phyloP scores from a whole-genome alignment of 2,888 invertebrate species.

The Branchipolynoe longqiensis region DNA sequence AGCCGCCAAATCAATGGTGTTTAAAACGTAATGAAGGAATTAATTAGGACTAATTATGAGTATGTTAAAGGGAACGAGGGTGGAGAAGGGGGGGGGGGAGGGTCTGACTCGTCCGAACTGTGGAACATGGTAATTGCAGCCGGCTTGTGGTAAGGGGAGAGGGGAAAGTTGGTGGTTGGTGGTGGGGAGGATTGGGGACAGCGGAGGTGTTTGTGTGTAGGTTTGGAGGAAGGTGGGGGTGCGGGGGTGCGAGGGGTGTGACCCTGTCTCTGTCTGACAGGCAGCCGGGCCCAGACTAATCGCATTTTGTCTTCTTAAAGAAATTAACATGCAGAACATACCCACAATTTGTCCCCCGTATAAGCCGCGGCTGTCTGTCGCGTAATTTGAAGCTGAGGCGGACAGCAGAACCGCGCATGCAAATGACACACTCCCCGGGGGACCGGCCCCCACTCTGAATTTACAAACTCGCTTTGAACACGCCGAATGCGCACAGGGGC shows the following conservation, averaged over 20 bases:
- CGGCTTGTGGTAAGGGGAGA: no score
- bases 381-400: constrained; percentile 41
- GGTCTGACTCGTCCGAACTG: constrained; percentile 51
- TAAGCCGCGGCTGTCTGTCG: constrained; percentile 2
- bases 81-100: no score
- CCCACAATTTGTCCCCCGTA: constrained; percentile 36
- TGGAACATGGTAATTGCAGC: constrained; percentile 44
- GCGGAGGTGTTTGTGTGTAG: no score
- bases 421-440: constrained; percentile 28
- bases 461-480: constrained; percentile 17
- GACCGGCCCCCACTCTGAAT: background rate
- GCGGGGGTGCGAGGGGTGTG: background rate
- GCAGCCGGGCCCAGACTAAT: constrained; percentile 21
- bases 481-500: background rate
- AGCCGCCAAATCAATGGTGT: constrained; percentile 48
- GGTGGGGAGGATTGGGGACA: no score
- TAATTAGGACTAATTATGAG: constrained; percentile 56
- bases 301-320: constrained; percentile 53
- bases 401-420: background rate
- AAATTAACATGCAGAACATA: constrained; percentile 56
- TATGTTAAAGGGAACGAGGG: constrained; percentile 55
- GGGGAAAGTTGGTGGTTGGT: no score
- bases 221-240: no score
- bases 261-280: constrained; percentile 17
- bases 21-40: constrained; percentile 56